Evolutionary conservation across 2,797 vertebrate species (phyloP).

Genomic region (Columba guinea): DNA sequence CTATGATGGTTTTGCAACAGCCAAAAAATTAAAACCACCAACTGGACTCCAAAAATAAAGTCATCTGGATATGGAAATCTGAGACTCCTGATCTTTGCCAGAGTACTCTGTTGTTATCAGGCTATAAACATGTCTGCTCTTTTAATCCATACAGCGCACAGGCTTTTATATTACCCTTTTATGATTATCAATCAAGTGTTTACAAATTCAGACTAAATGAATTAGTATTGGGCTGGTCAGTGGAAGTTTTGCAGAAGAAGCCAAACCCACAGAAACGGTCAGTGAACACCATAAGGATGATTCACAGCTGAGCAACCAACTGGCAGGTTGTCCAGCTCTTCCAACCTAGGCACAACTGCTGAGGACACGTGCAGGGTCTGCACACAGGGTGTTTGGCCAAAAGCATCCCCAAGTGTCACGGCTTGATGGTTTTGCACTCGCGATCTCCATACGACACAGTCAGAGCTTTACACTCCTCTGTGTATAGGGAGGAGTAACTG

Average conservation of each 20-base stretch:
- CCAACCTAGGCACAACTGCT: background rate
- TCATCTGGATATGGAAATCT: conserved; percentile 58
- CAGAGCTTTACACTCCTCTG: background rate
- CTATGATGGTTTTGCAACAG: conserved; percentile 58
- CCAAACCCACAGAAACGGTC: conserved; percentile 62
- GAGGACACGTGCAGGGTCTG: background rate
- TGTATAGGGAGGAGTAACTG: background rate
- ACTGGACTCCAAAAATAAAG: conserved; percentile 64
- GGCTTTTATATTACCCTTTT: conserved; percentile 9
- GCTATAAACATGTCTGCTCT: conserved; percentile 62
- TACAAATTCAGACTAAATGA: conserved; percentile 22
- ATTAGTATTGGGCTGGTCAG: conserved; percentile 20
- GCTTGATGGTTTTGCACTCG: too few species aligned
- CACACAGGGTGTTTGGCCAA: fast-evolving
- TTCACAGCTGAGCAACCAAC: background rate
- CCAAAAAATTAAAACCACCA: conserved; percentile 64
- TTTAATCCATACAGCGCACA: conserved; percentile 5
- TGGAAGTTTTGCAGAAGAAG: conserved; percentile 21
- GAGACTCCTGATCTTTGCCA: conserved; percentile 49
- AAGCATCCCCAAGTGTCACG: fast-evolving
- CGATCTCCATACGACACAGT: background rate
- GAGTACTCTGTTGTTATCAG: conserved; percentile 55
- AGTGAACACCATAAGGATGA: background rate
- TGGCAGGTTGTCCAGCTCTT: background rate
- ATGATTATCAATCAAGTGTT: conserved; percentile 33